Evolutionary conservation across 2,888 invertebrate species (phyloP).

Genomic region (Phanerotoma sp.): DNA sequence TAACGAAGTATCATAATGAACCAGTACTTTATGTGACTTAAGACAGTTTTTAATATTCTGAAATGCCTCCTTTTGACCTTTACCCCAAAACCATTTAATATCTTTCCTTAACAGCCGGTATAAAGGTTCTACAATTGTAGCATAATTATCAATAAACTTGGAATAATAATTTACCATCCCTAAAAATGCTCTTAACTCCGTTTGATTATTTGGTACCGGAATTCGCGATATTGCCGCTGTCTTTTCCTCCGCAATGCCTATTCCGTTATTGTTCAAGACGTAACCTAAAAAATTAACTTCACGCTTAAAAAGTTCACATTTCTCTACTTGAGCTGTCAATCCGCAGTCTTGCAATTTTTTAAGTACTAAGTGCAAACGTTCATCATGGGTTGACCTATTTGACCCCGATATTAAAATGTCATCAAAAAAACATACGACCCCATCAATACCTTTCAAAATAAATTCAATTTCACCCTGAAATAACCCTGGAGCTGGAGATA

Average conservation of each 20-base stretch:
- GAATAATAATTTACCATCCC: slow-evolving; percentile 23
- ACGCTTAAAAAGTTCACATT: slow-evolving; percentile 35
- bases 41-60: not conserved
- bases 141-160: not conserved
- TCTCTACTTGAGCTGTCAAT: slow-evolving; percentile 35
- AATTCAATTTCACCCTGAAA: slow-evolving; percentile 21
- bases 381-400: not conserved
- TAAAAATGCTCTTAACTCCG: slow-evolving; percentile 15
- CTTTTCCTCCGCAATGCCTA: slow-evolving; percentile 3
- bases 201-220: slow-evolving; percentile 6
- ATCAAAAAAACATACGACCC: slow-evolving; percentile 18
- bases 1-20: slow-evolving; percentile 13
- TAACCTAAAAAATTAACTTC: slow-evolving; percentile 27
- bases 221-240: slow-evolving; percentile 16
- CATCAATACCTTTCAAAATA: slow-evolving; percentile 9
- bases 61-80: not conserved
- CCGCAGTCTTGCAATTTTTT: slow-evolving; percentile 8
- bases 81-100: not conserved
- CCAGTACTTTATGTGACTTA: slow-evolving; percentile 4
- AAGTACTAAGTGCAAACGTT: not conserved
- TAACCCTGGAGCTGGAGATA: slow-evolving; percentile 13
- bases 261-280: slow-evolving; percentile 13
- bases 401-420: slow-evolving; percentile 6
- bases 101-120: not conserved
- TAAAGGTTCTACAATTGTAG: not conserved